A percentile compares a stretch with the other conserved stretches of the same genome.
These are phyloP conservation scores for Microcebus ravelobensis DNA, from an alignment of 2,113 vertebrate genomes.

Conservation along the genomic window DNA sequence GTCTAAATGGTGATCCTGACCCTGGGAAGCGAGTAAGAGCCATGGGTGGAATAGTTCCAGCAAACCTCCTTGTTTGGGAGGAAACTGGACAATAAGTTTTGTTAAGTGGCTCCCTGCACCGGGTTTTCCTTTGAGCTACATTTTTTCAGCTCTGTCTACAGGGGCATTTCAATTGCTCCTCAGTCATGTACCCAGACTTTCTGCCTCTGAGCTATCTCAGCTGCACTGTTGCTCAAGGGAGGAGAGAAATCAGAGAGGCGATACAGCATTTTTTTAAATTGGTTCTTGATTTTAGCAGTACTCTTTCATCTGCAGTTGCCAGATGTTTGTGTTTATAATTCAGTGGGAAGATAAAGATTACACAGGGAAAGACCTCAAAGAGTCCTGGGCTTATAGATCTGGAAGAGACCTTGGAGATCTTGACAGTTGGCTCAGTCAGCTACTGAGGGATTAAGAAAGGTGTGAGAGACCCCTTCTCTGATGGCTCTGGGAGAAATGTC, in stretches of 20 bases:
- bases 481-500: background rate
- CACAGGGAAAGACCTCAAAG: background rate
- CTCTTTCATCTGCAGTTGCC: slow-evolving; percentile 21
- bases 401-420: background rate
- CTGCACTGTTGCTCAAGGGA: background rate
- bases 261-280: slow-evolving; percentile 43
- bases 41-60: background rate
- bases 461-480: background rate
- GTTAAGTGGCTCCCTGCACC: background rate
- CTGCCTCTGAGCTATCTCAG: background rate
- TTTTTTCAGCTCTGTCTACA: background rate
- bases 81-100: background rate
- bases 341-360: slow-evolving; percentile 20
- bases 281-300: slow-evolving; percentile 26
- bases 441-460: background rate
- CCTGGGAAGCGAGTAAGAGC: background rate
- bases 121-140: background rate
- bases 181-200: background rate
- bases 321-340: slow-evolving; percentile 53
- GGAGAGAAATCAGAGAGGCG: slow-evolving; percentile 26
- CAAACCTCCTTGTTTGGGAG: background rate
- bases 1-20: background rate
- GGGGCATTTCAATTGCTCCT: background rate
- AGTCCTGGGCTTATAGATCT: background rate
- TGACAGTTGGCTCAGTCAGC: background rate